Percentiles rank a stretch among this genome's conserved stretches.
Evolutionary conservation across 2,797 vertebrate genomes (phyloP).

Genomic region (Myiotriccus ornatus): DNA sequence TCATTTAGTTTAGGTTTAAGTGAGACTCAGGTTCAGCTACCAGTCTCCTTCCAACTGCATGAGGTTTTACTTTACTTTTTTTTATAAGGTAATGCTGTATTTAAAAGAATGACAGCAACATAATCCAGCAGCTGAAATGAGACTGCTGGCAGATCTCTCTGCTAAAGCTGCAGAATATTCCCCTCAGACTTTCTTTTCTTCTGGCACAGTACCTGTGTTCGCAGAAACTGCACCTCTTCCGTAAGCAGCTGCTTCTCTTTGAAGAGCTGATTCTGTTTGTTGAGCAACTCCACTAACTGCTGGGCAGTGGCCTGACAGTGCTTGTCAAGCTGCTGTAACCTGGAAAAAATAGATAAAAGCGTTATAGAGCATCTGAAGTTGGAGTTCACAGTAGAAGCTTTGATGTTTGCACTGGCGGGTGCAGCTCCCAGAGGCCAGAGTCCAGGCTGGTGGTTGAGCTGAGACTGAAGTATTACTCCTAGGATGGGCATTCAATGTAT

Average conservation of each 20-base stretch:
- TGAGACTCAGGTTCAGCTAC: background rate
- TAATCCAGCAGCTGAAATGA: background rate
- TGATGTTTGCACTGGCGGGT: background rate
- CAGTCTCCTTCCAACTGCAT: background rate
- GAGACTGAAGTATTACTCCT: background rate
- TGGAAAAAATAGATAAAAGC: slow-evolving; percentile 60
- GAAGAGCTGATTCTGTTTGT: slow-evolving; percentile 89
- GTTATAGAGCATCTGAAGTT: background rate
- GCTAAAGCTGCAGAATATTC: background rate
- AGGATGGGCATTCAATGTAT: background rate
- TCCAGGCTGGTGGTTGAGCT: background rate
- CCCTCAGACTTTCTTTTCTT: background rate
- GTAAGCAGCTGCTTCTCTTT: slow-evolving; percentile 84
- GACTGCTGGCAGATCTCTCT: background rate
- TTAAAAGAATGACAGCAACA: background rate
- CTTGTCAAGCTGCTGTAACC: slow-evolving; percentile 90
- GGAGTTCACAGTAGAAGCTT: background rate
- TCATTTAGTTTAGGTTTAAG: background rate
- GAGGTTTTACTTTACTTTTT: background rate
- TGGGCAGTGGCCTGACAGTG: slow-evolving; percentile 90
- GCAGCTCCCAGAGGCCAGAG: background rate
- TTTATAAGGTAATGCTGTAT: background rate
- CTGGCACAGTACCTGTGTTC: slow-evolving; percentile 69
- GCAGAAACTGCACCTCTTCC: slow-evolving; percentile 81
- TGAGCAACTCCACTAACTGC: slow-evolving; percentile 91